phyloP scores from a whole-genome alignment of 2,888 invertebrate species.

The Tachina fera region DNA sequence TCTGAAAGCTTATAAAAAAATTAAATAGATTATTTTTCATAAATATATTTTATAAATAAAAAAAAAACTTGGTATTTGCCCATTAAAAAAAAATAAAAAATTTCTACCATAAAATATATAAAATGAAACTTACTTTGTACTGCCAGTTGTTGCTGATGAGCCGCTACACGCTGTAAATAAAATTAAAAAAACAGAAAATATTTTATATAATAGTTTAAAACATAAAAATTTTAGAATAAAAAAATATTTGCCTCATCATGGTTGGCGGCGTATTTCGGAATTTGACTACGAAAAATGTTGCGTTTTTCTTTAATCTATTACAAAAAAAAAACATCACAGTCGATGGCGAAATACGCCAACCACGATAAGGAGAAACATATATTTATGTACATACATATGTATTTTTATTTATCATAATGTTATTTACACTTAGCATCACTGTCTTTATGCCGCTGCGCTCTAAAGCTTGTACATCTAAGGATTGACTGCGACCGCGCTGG shows the following conservation, averaged over 20 bases:
- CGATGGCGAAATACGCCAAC: too few relatives aligned
- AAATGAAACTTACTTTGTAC: slow-evolving; percentile 83
- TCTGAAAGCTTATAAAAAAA: slow-evolving; percentile 15
- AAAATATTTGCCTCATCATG: too few relatives aligned
- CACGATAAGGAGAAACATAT: too few relatives aligned
- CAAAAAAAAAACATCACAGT: too few relatives aligned
- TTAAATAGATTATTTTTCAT: not conserved
- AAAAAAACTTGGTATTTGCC: slow-evolving; percentile 72
- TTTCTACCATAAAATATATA: slow-evolving; percentile 31
- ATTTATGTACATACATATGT: too few relatives aligned
- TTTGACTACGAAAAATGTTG: too few relatives aligned
- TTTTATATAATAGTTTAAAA: not conserved
- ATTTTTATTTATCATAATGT: slow-evolving; percentile 66
- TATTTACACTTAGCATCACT: slow-evolving; percentile 80
- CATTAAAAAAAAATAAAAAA: slow-evolving; percentile 22
- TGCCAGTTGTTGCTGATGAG: slow-evolving; percentile 86
- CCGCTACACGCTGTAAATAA: slow-evolving; percentile 87
- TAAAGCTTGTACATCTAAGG: slow-evolving; percentile 82
- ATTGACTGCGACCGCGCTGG: slow-evolving; percentile 82
- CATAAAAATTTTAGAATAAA: slow-evolving; percentile 17
- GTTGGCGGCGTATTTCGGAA: too few relatives aligned
- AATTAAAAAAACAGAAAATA: slow-evolving; percentile 74
- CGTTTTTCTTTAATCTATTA: too few relatives aligned
- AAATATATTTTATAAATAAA: not conserved
- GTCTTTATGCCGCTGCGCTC: slow-evolving; percentile 80